Evolutionary conservation across 1,140 invertebrate species (phyloP), one percentile per base, ranked within the genome.

Genomic region (Ceratina calcarata): DNA sequence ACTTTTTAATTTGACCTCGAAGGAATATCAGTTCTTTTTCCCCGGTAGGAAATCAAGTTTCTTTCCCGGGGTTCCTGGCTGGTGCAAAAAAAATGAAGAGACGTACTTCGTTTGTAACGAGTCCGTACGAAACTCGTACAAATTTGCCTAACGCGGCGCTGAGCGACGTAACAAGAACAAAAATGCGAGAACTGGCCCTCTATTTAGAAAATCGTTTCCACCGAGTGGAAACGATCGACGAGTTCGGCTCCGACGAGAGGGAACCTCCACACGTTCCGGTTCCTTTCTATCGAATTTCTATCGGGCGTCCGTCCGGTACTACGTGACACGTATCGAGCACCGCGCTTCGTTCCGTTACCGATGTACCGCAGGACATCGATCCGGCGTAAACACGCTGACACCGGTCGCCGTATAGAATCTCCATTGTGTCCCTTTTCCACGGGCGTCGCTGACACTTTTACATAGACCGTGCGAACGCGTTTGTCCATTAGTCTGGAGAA

Each of bases 221-320:
- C 12, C 24, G 67, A 78, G 57, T 71, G 57, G 68, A 71, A 78
- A 64, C 75, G 66, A 70, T 75, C 73, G 51, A 27, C 22, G 51
- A 45, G 61, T n/a, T 37, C 16, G 72, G 37, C 37, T 10, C 12
- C 55, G 65, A 76, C 53, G 64, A 68, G 64, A 68, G 53, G 12
- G 32, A 18, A 27, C 16, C 22, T 60, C 53, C 58, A 45, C 53
- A 55, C 65, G 58, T 81, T 81, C 74, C 15, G 55, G 67, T 51
- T 51, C 66, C 45, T 72, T 73, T 60, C 53, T 77, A 75, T 80
- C 32, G 70, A 77, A 81, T 81, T 76, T 77, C 22, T 55, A 77
- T 73, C 67, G 72, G 57, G 51, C 69, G 32, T 70, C 20, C 67
- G 77, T 70, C 65, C 51, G 20, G 73, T 10, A 55, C 22, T 77